Base-by-base conservation (phyloP, 2,797 vertebrate species). In the Amblyopsis hoosieri region DNA sequence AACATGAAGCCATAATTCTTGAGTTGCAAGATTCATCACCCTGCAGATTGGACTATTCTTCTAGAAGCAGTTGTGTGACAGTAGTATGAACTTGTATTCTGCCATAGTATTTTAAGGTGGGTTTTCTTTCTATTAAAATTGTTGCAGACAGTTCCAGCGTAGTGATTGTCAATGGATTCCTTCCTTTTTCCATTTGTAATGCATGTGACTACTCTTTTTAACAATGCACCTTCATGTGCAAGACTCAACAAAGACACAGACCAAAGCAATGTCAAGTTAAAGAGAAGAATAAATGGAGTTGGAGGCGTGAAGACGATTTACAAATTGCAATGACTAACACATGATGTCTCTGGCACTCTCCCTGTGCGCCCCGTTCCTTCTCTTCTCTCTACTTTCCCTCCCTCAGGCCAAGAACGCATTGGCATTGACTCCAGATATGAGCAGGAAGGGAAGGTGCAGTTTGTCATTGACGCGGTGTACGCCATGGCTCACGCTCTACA, bases 361-460 rank as follows among this genome's bases (percentile, higher is more conserved):
- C 31, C 69, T 67, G 15, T 58, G 66, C 70, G 19, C 67, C 14
- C 13, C 49, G 6, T 14, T 15, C 4, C 33, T 57, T 42, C 55
- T 15, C 14, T 4, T 14, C 12, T 23, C 55, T 46, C 13, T 49
- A 31, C n/a, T 45, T 9, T 31, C 67, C 59, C 54, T 54, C 59
- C 54, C 85, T 79, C 91, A 99, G 97, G 97, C 57, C 95, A 97
- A 89, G 97, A 99, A 85, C 92, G 97, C 65, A 99, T 99, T 49
- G 96, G 96, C 57, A 94, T 92, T 13, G 95, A 99, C 85, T 99
- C 97, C 9, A 95, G 88, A 74, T 99, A 98, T 12, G 96, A 99
- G 85, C 97, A 99, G 88, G 98, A 99, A 68, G 97, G 96, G 31
- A 97, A 98, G 90, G 98, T 99, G 63, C 98, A 99, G 91, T 99